Base-by-base conservation (phyloP, 2,797 vertebrate genomes). In the Dromococcyx pavoninus region DNA sequence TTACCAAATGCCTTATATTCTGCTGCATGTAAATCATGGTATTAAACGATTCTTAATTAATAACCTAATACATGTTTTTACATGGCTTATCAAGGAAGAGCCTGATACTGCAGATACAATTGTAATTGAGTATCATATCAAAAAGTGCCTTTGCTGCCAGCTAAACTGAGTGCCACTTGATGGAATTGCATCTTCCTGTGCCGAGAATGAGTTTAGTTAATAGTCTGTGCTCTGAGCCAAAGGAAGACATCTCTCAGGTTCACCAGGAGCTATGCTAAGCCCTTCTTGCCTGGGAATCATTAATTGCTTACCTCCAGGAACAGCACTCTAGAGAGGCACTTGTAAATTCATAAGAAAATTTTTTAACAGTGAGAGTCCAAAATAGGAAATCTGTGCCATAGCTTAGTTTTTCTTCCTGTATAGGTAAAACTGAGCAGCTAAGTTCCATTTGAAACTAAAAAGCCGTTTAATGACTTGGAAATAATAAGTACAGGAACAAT, bases 141-240 rank as follows among this genome's bases (percentile, higher is more conserved):
- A 43, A 89, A 88, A 71, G 33, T 50, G 54, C 27, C 6, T 95
- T 88, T 81, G 30, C 66, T 82, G 35, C 27, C 54, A 81, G 46
- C 16, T 81, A 44, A 86, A 88, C 30, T 87, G 70, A 86, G 80
- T 76, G 39, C 28, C 30, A 48, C 51, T 93, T 91, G 51, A 54
- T 69, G 30, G 28, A 93, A 78, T 62, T 85, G 28, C 30, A 58
- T 46, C 30, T 93, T n/a, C 17, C 15, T 70, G 6, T 72, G 88
- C 54, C 88, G 87, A 60, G 14, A 91, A 67, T 33, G 28, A 43
- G 90, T 93, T 86, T 81, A 88, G 30, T 88, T 91, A 83, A 86
- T 39, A 72, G 54, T 46, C 72, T 78, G 37, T 84, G 71, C 24
- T 75, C 33, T 82, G 71, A 89, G 48, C 43, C 74, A 72, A 91